Evolutionary conservation across 37 sponge, comb jelly and placozoan genomes (phyloP).

Genomic region (Chondrilla cf. caribensis): DNA sequence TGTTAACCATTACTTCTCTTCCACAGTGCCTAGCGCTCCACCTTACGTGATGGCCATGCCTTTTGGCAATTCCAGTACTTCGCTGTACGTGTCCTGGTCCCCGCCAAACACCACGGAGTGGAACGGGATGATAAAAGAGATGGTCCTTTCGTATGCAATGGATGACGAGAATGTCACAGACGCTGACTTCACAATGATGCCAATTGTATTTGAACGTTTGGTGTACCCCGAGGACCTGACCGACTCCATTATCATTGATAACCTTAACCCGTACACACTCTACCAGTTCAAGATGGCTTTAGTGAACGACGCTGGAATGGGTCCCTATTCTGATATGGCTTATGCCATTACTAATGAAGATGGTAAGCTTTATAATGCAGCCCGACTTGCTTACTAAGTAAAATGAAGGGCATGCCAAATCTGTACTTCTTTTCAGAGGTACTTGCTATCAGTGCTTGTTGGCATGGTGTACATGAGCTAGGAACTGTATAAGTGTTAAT

Average conservation of each 20-base stretch:
- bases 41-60: background rate
- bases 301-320: slow-evolving; percentile 9
- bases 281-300: background rate
- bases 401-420: too few species aligned
- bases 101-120: slow-evolving; percentile 18
- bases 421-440: too few species aligned
- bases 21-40: background rate
- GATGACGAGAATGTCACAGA: background rate
- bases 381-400: background rate
- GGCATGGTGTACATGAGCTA: too few species aligned
- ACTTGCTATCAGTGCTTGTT: too few species aligned
- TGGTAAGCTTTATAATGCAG: background rate
- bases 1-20: too few species aligned
- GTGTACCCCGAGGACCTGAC: slow-evolving; percentile 2
- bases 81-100: background rate
- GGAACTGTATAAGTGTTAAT: too few species aligned
- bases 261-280: background rate
- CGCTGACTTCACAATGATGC: background rate
- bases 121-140: background rate
- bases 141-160: background rate
- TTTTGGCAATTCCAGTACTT: background rate
- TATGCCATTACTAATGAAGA: background rate
- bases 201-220: background rate
- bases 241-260: background rate
- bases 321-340: background rate